Conservation (phyloP, 2,113 vertebrate species). For the Hemichromis elongatus region DNA sequence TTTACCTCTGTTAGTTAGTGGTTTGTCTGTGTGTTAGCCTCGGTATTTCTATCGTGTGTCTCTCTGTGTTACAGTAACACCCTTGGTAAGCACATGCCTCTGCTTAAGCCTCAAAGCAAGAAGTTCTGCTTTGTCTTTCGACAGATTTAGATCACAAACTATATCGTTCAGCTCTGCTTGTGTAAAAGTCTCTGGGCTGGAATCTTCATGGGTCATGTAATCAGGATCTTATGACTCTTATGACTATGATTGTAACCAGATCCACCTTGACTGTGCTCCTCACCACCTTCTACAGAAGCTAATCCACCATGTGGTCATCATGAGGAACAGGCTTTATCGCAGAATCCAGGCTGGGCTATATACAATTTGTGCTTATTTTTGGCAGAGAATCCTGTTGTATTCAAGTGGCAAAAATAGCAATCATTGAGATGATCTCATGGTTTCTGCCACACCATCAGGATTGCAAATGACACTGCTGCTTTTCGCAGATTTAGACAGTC, state of each 20-base stretch:
- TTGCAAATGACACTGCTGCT: no score
- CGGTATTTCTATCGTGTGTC: no score
- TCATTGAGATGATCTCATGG: no score
- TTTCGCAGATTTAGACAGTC: no score
- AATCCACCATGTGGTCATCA: background rate
- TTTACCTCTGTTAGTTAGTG: no score
- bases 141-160: background rate
- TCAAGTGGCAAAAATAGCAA: background rate
- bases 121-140: background rate
- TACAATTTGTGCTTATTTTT: background rate
- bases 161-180: background rate
- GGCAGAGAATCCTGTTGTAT: background rate
- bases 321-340: background rate
- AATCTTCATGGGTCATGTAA: background rate
- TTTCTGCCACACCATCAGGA: no score
- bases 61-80: background rate
- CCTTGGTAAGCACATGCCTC: background rate
- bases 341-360: background rate
- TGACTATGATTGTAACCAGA: background rate
- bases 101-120: background rate
- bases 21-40: no score
- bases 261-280: background rate
- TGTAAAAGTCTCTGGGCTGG: background rate
- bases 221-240: background rate
- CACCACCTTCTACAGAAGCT: background rate